Evolutionary conservation across 1,140 invertebrate species (phyloP).

Genomic region (Varroa destructor): DNA sequence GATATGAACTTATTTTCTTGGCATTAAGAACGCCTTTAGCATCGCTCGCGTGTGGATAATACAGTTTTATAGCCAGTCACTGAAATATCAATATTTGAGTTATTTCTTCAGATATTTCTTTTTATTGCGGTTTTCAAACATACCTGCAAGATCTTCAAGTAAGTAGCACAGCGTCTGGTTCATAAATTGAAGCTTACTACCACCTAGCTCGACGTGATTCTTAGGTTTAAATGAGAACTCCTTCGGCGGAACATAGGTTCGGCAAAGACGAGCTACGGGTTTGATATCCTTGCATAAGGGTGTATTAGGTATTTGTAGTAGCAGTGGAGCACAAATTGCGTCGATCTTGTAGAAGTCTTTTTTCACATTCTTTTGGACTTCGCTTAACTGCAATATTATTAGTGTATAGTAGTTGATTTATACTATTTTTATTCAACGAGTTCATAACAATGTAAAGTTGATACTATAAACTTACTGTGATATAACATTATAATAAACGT

Average conservation of each 20-base stretch:
- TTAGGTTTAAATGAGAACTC: constrained; percentile 9
- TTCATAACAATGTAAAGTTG: too few species aligned
- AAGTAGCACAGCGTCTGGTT: constrained; percentile 24
- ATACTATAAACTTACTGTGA: too few species aligned
- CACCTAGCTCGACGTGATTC: background rate
- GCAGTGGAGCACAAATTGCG: constrained; percentile 12
- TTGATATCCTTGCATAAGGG: background rate
- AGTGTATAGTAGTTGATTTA: background rate
- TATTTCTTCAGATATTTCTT: too few species aligned
- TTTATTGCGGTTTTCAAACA: too few species aligned
- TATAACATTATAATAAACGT: too few species aligned
- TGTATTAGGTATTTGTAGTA: constrained; percentile 10
- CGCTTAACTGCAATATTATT: constrained; percentile 6
- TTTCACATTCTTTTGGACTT: background rate
- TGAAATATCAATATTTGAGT: too few species aligned
- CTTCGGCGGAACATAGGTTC: background rate
- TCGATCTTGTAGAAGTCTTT: constrained; percentile 24
- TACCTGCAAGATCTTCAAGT: constrained; percentile 14
- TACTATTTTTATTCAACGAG: too few species aligned
- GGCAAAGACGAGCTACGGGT: background rate
- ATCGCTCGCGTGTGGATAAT: too few species aligned
- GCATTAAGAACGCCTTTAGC: too few species aligned
- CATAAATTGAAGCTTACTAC: constrained; percentile 14
- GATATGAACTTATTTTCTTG: too few species aligned
- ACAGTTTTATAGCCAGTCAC: too few species aligned